Evolutionary conservation across 2,888 invertebrate species (phyloP).

Genomic region (Amphipoea oculea): DNA sequence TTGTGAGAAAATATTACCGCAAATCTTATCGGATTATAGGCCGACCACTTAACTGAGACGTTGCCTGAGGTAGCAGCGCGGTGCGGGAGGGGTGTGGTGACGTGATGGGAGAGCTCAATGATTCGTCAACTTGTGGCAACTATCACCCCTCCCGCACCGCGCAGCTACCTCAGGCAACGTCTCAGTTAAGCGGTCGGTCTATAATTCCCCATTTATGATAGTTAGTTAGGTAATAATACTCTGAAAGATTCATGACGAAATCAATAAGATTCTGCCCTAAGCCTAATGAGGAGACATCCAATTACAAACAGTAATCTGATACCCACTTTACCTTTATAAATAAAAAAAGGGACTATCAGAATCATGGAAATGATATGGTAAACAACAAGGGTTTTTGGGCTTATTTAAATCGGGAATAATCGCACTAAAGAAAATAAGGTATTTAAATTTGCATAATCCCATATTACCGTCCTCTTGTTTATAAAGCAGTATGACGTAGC

Average conservation of each 20-base stretch:
- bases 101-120: too few relatives aligned
- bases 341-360: slow-evolving; percentile 67
- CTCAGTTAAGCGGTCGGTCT: too few relatives aligned
- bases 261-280: slow-evolving; percentile 44
- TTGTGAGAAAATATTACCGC: slow-evolving; percentile 52
- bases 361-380: slow-evolving; percentile 61
- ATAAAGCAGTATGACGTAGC: slow-evolving; percentile 51
- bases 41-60: too few relatives aligned
- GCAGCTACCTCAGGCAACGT: too few relatives aligned
- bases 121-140: too few relatives aligned
- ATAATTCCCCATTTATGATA: slow-evolving; percentile 16
- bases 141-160: too few relatives aligned
- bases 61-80: too few relatives aligned
- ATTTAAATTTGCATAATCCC: slow-evolving; percentile 73
- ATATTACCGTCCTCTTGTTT: slow-evolving; percentile 55
- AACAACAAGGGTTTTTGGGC: slow-evolving; percentile 63
- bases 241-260: slow-evolving; percentile 26
- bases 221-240: neutral
- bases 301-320: slow-evolving; percentile 69
- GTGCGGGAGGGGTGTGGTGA: too few relatives aligned
- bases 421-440: slow-evolving; percentile 66
- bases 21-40: slow-evolving; percentile 41
- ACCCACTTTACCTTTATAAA: slow-evolving; percentile 60
- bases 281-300: slow-evolving; percentile 67
- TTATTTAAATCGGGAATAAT: slow-evolving; percentile 72